These are phyloP conservation scores for Apodemus agrarius DNA, from an alignment of 2,797 vertebrate species.

Conservation along the genomic window DNA sequence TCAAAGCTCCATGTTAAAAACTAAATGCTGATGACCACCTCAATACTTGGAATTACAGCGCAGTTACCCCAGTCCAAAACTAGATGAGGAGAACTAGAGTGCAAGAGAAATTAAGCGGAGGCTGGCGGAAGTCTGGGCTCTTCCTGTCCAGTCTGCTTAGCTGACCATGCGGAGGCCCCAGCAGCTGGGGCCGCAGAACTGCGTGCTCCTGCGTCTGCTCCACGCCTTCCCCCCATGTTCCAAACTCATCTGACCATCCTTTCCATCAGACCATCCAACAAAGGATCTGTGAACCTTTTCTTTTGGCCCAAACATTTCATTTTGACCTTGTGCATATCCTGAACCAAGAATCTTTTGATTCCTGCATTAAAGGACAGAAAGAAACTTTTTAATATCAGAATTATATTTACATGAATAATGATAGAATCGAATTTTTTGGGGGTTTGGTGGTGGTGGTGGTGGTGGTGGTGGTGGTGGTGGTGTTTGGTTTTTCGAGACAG, in stretches of 20 bases:
- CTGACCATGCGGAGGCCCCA: background rate
- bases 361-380: background rate
- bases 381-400: background rate
- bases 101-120: background rate
- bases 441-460: too few species aligned
- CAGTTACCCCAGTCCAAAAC: background rate
- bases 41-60: background rate
- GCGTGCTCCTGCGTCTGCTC: too few species aligned
- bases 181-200: background rate
- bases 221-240: background rate
- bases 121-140: background rate
- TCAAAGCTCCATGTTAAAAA: conserved; percentile 17
- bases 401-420: background rate
- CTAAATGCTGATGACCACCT: background rate
- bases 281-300: background rate
- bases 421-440: background rate
- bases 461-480: too few species aligned
- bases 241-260: background rate
- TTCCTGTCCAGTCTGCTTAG: background rate
- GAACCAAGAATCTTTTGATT: conserved; percentile 16
- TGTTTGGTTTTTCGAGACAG: too few species aligned
- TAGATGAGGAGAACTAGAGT: background rate
- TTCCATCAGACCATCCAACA: background rate
- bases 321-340: background rate
- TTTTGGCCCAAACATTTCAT: background rate